Base-by-base conservation (phyloP, 2,797 vertebrate genomes). In the Siniperca undulata region DNA sequence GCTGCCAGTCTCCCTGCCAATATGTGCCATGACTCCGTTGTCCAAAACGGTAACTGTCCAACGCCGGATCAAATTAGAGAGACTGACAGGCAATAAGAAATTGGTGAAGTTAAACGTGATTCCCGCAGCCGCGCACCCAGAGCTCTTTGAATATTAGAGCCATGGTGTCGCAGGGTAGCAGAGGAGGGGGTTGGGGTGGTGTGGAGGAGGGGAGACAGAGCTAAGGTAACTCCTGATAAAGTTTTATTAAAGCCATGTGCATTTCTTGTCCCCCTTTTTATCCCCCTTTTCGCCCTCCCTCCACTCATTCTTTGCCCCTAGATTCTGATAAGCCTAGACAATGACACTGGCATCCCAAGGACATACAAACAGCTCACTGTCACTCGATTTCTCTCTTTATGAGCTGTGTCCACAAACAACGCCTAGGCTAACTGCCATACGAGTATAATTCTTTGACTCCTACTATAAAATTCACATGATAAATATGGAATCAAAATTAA, bases 71-170 rank as follows among this genome's bases (percentile, higher is more conserved):
- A 96, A 95, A 96, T 97, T 96, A 97, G 93, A 94, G 80, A 95
- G 95, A 96, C 91, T 96, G 96, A 95, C 96, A 97, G 95, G 94
- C 94, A 97, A 96, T 97, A 96, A 96, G 94, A 93, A 95, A 93
- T 87, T 89, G 94, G 91, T 90, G 90, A 93, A 96, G 95, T 95
- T 96, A 96, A 96, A 95, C 81, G 93, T 76, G 92, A 92, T 95
- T 95, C 90, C 89, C 56, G 84, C 89, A 82, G 88, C 91, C 64
- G 53, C 53, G 87, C 86, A 91, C 83, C 89, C 89, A n/a, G 46
- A 86, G 88, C 91, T 91, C 92, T 95, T 95, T 95, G 95, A 95
- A 95, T 95, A 95, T 94, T 93, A 90, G 90, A 91, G 89, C 55
- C 68, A 81, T 42, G 83, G 82, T 88, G 91, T 87, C 86, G 89